Conservation (phyloP, 2,113 vertebrate genomes). For the Ahaetulla prasina region DNA sequence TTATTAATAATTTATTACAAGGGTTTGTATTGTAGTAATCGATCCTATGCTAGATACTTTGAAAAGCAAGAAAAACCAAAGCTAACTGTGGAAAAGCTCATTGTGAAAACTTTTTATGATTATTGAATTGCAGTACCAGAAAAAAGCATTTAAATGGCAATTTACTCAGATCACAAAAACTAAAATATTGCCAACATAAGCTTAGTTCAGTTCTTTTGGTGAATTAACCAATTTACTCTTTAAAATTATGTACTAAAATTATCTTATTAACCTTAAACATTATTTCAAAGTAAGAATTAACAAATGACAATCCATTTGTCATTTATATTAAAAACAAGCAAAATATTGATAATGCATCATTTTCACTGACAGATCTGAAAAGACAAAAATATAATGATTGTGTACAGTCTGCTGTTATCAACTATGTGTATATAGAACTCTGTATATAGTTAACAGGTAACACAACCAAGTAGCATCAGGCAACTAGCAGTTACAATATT, state of each 20-base stretch:
- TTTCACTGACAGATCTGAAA: not conserved
- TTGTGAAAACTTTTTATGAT: not conserved
- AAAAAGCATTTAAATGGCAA: not conserved
- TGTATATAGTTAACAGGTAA: not conserved
- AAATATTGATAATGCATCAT: not conserved
- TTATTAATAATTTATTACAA: no score
- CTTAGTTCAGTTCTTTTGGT: not conserved
- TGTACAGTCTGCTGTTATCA: not conserved
- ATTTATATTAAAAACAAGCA: not conserved
- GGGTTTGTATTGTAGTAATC: not conserved
- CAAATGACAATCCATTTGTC: not conserved
- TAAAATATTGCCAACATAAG: not conserved
- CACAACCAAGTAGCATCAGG: not conserved
- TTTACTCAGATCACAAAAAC: not conserved
- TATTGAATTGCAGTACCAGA: not conserved
- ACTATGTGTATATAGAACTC: not conserved
- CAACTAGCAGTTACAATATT: not conserved
- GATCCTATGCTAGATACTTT: not conserved
- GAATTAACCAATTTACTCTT: not conserved
- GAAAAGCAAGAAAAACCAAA: not conserved
- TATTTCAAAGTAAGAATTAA: not conserved
- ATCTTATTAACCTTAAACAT: not conserved
- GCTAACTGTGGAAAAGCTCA: not conserved
- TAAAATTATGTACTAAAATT: not conserved
- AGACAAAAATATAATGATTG: not conserved